Percentiles rank a stretch among this genome's conserved stretches.
phyloP scores from a whole-genome alignment of 2,888 invertebrate genomes.

The Brassicogethes aeneus region DNA sequence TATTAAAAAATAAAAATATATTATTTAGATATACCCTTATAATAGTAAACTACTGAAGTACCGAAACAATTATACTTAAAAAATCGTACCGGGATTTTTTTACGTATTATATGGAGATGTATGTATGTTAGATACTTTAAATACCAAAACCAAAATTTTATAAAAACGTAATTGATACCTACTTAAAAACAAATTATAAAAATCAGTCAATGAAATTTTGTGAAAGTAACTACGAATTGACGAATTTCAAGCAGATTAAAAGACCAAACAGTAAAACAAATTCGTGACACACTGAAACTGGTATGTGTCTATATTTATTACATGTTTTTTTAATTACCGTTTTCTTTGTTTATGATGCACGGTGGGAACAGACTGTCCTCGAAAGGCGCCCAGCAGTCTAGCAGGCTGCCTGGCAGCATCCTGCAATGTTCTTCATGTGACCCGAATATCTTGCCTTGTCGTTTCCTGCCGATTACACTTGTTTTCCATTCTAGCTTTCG shows the following conservation, averaged over 20 bases:
- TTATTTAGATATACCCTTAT: too few relatives aligned
- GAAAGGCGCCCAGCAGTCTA: constrained; percentile 37
- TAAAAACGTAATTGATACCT: too few relatives aligned
- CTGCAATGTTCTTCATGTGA: constrained; percentile 10
- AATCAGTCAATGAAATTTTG: background rate
- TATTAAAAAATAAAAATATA: too few relatives aligned
- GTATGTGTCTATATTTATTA: constrained; percentile 25
- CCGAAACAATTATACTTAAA: too few relatives aligned
- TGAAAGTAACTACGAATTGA: background rate
- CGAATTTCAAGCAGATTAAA: background rate
- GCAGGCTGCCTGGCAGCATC: constrained; percentile 16
- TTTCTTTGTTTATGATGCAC: constrained; percentile 19
- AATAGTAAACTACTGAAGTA: too few relatives aligned
- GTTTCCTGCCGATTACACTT: background rate
- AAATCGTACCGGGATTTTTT: too few relatives aligned
- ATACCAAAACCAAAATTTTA: too few relatives aligned
- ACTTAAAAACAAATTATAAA: background rate
- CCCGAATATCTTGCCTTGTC: too few relatives aligned
- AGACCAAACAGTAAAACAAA: background rate
- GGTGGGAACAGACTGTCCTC: constrained; percentile 20
- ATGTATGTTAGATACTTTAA: too few relatives aligned
- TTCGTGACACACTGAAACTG: constrained; percentile 7
- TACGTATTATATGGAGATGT: too few relatives aligned
- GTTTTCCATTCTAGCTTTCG: too few relatives aligned
- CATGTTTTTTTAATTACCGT: constrained; percentile 26